phyloP scores from a whole-genome alignment of 1,140 invertebrate species.

The Drosophila sturtevanti region DNA sequence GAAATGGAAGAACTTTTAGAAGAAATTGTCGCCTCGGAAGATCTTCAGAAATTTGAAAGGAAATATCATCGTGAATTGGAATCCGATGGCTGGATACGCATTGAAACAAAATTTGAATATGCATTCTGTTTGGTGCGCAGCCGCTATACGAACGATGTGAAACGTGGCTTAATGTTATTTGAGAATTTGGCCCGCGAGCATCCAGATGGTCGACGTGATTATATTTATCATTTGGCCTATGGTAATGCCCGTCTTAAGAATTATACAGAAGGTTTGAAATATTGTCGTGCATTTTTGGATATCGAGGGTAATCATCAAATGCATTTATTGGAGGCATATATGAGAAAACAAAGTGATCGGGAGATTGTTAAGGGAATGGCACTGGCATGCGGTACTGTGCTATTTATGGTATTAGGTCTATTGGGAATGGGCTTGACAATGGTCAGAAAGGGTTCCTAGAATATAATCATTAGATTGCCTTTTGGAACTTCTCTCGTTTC shows the following conservation, averaged over 20 bases:
- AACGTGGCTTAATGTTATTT: conserved; percentile 89
- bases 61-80: conserved; percentile 90
- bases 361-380: conserved; percentile 93
- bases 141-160: conserved; percentile 89
- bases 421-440: conserved; percentile 89
- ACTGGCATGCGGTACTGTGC: conserved; percentile 88
- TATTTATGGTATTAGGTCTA: conserved; percentile 89
- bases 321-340: conserved; percentile 85
- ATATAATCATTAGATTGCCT: too few relatives aligned
- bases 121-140: conserved; percentile 95
- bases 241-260: conserved; percentile 95
- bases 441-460: neutral
- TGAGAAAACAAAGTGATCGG: conserved; percentile 93
- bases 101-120: conserved; percentile 94
- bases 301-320: conserved; percentile 96
- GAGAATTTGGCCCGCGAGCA: conserved; percentile 92
- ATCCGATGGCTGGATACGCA: conserved; percentile 86
- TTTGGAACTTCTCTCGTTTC: neutral
- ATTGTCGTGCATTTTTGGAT: conserved; percentile 87
- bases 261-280: conserved; percentile 91
- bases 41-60: conserved; percentile 93
- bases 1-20: conserved; percentile 89
- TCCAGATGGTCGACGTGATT: conserved; percentile 91
- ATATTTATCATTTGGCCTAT: conserved; percentile 95
- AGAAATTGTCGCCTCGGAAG: conserved; percentile 88